phyloP scores from a whole-genome alignment of 2,113 vertebrate species.

The Sphaerodactylus townsendi region DNA sequence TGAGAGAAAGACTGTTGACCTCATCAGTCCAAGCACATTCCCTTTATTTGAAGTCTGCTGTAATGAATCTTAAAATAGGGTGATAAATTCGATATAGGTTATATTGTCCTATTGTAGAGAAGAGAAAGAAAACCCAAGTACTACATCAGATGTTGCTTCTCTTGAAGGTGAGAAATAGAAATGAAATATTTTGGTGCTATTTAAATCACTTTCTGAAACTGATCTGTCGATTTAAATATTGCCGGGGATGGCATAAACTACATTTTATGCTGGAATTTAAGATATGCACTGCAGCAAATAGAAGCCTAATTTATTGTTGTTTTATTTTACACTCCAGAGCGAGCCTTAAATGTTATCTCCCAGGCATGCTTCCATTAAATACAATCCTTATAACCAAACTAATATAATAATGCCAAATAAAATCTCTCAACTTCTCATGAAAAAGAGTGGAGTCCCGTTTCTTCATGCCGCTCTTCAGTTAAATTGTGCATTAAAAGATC shows the following conservation, averaged over 20 bases:
- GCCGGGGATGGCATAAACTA: not conserved
- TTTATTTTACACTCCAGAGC: not conserved
- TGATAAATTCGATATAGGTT: not conserved
- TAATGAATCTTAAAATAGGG: not conserved
- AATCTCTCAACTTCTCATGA: not conserved
- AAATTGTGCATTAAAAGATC: not conserved
- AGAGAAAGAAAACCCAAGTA: not conserved
- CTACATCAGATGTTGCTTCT: not conserved
- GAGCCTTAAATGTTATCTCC: not conserved
- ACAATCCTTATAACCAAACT: not conserved
- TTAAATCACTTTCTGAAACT: not conserved
- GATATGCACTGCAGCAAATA: not conserved
- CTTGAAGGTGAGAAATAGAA: not conserved
- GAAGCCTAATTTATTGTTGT: constrained; percentile 4
- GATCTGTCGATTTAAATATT: not conserved
- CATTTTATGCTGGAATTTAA: not conserved
- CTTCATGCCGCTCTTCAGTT: not conserved
- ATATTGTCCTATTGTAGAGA: not conserved
- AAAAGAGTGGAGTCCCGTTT: not conserved
- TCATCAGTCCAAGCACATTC: not conserved
- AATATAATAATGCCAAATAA: not conserved
- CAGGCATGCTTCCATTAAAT: not conserved
- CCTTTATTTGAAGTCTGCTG: not conserved
- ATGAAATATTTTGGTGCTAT: not conserved
- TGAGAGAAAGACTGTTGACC: not conserved